Evolutionary conservation across 2,888 invertebrate species (phyloP), one percentile per base, ranked within the genome.

Genomic region (Trichopria drosophilae): DNA sequence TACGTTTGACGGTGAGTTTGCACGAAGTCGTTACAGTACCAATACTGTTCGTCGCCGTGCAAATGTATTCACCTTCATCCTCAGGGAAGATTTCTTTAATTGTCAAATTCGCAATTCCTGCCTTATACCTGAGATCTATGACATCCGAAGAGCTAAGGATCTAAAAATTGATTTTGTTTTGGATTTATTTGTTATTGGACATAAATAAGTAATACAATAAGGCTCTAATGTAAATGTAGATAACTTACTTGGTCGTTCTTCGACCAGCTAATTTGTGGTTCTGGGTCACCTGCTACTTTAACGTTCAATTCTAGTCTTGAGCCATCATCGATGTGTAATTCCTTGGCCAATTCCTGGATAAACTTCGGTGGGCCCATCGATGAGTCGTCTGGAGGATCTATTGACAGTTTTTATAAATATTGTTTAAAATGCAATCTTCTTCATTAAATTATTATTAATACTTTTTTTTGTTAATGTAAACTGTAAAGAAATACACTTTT

Each of bases 51-150:
- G 86, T 90, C 18, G 96, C 97, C 69, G 87, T 88, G 72, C 96
- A 94, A 6, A 85, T 81, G 74, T 95, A 97, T 52, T 87, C 85
- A 16, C 89, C 93, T 75, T 93, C 95, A 73, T 96, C 95, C 76
- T 96, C 95, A 0, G 95, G 95, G 82, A 93, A 96, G 36, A 93
- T 86, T 79, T 96, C 96, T 66, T 87, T 88, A 67, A 97, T 95
- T 43, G 86, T 86, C 36, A 96, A 79, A 16, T 87, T 88, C 0
- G 95, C 95, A 9, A 89, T 82, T 41, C 92, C 90, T 72, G 88
- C 88, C 77, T 92, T 93, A 77, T 95, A 95, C 75, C 93, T 93
- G 51, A 96, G 82, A 73, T 94, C 92, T 66, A 96, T 83, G 24
- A 92, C 88, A 80, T 93, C 87, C 0, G 86, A 87, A 10, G 90